phyloP scores from a whole-genome alignment of 2,797 vertebrate species.

The Hephaestus fuliginosus region DNA sequence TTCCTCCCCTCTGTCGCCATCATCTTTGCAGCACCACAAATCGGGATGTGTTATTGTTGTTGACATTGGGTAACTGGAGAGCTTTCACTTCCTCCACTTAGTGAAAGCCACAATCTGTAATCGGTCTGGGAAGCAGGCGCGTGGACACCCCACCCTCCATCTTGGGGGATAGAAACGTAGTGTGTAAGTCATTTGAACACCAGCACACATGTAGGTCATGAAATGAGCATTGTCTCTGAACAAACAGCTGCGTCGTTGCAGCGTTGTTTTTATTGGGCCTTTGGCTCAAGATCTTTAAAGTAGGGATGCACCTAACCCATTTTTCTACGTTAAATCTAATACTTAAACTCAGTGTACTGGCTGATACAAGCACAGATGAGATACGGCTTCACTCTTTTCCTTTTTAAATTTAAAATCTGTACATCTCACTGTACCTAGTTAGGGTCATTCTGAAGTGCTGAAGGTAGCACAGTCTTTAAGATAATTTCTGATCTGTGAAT shows the following conservation, averaged over 20 bases:
- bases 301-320: neutral
- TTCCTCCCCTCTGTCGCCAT: constrained; percentile 46
- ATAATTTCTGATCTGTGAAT: neutral
- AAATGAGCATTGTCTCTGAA: constrained; percentile 55
- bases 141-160: constrained; percentile 56
- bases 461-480: neutral
- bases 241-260: constrained; percentile 36
- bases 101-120: constrained; percentile 59
- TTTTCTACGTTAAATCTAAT: neutral
- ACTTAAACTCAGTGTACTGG: neutral
- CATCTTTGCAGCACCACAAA: constrained; percentile 27
- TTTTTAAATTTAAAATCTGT: neutral
- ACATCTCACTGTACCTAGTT: neutral
- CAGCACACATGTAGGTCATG: constrained; percentile 57
- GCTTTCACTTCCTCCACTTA: constrained; percentile 60
- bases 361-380: constrained; percentile 10
- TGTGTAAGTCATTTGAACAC: constrained; percentile 47
- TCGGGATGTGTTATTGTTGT: constrained; percentile 46
- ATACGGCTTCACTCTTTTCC: neutral
- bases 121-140: constrained; percentile 50
- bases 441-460: neutral
- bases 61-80: constrained; percentile 49
- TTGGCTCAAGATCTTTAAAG: constrained; percentile 18
- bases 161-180: constrained; percentile 45
- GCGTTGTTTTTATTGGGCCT: constrained; percentile 11